Conservation (phyloP, 2,797 vertebrate species). For the Danio albolineatus region DNA sequence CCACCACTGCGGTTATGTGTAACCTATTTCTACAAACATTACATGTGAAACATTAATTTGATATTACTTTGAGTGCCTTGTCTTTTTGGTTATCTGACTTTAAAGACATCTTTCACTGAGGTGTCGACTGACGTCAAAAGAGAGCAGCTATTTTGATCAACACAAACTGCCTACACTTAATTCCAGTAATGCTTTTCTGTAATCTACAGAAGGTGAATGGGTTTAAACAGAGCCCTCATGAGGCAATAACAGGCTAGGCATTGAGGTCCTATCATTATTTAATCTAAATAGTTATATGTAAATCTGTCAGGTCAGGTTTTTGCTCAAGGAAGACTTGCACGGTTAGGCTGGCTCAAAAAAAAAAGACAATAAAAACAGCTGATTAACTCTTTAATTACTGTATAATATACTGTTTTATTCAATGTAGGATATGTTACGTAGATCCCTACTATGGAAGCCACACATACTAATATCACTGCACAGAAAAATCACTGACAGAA, state of each 20-base stretch:
- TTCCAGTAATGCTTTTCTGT: slow-evolving; percentile 37
- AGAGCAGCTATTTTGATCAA: slow-evolving; percentile 34
- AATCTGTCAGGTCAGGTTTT: background rate
- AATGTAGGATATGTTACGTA: background rate
- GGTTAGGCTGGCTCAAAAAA: too few species aligned
- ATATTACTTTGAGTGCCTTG: background rate
- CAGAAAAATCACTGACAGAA: slow-evolving; percentile 55
- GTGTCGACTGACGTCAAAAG: slow-evolving; percentile 7
- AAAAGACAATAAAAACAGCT: too few species aligned
- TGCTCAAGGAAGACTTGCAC: too few species aligned
- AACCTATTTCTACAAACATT: background rate
- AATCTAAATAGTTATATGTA: background rate
- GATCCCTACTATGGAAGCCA: background rate
- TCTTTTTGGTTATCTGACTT: background rate
- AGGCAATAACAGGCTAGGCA: slow-evolving; percentile 47
- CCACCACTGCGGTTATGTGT: background rate
- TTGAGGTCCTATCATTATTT: slow-evolving; percentile 1
- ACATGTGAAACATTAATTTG: background rate
- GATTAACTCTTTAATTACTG: too few species aligned
- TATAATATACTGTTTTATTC: too few species aligned
- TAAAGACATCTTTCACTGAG: background rate
- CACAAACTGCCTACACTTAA: slow-evolving; percentile 39
- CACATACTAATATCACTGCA: slow-evolving; percentile 38
- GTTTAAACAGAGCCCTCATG: slow-evolving; percentile 53
- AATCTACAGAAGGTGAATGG: slow-evolving; percentile 50